Percentiles rank a stretch among this genome's conserved stretches.
Conservation (phyloP, 37 sponge, comb jelly and placozoan species). For the Chondrosia reniformis region DNA sequence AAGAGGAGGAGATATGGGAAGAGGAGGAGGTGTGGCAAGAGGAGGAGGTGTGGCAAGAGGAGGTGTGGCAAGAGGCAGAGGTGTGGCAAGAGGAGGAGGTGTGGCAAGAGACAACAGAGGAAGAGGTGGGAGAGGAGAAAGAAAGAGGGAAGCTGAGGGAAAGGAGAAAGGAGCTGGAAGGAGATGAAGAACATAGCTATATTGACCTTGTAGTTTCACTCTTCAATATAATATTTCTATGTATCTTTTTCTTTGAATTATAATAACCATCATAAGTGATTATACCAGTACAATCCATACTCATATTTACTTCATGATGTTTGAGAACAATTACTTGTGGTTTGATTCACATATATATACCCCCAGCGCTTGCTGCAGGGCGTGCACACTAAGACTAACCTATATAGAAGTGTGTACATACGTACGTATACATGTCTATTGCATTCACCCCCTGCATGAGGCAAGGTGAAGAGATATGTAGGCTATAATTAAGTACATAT, state of each 20-base stretch:
- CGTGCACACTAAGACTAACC: too few relatives aligned
- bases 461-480: not conserved
- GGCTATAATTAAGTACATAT: not conserved
- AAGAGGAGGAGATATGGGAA: not conserved
- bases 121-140: not conserved
- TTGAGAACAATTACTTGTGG: too few relatives aligned
- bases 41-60: not conserved
- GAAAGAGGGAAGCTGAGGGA: not conserved
- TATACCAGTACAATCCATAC: too few relatives aligned
- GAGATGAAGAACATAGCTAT: too few relatives aligned
- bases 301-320: too few relatives aligned
- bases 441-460: not conserved
- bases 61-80: not conserved
- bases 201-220: too few relatives aligned
- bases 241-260: too few relatives aligned
- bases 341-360: too few relatives aligned
- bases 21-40: not conserved
- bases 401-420: too few relatives aligned
- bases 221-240: too few relatives aligned
- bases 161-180: not conserved
- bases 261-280: too few relatives aligned
- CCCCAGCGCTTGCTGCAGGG: too few relatives aligned
- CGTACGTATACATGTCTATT: not conserved
- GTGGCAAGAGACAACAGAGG: not conserved
- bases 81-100: not conserved